Evolutionary conservation across 2,797 vertebrate genomes (phyloP), one percentile per base, ranked within the genome.

Genomic region (Chromobotia macracanthus): DNA sequence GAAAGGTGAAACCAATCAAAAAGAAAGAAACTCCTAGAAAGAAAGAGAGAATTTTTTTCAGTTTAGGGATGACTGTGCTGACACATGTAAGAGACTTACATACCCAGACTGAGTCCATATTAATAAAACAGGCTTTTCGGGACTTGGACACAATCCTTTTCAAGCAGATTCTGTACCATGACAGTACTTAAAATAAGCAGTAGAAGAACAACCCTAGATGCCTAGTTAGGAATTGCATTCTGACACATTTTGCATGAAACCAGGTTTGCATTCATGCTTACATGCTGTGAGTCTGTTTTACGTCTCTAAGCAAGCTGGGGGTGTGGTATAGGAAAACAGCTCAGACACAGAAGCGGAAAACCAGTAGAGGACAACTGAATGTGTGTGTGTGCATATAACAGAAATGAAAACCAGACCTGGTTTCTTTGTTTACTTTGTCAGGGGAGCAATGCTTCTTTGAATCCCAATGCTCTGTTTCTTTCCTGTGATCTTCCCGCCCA

Each of bases 361-460:
- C 77, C 89, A 21, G 84, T 86, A 87, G 68, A 77, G 83, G 80
- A 80, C 75, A 55, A 21, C 50, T 11, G 89, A 89, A 77, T 44
- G 38, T 82, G 80, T 82, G 85, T 77, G 78, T 85, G 80, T 80
- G 65, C 84, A 83, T 66, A 31, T 74, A 90, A 85, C 86, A 89
- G 91, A 91, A 97, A 96, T 95, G 91, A 94, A 95, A 96, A 95
- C 53, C 94, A 95, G 94, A 93, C 90, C 91, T 84, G 70, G 92
- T 94, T 93, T 91, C 88, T 91, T 91, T 92, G 91, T 94, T 94
- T 93, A 88, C 89, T 94, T 64, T 94, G 92, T 93, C 93, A 93
- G 88, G 93, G 93, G 94, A 95, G 91, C 87, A 88, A 88, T 75
- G 80, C 90, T 91, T 89, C 92, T 91, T 90, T 93, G 93, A 95